Evolutionary conservation across 2,888 invertebrate species (phyloP), one percentile per base, ranked within the genome.

Genomic region (Tribolium freemani): DNA sequence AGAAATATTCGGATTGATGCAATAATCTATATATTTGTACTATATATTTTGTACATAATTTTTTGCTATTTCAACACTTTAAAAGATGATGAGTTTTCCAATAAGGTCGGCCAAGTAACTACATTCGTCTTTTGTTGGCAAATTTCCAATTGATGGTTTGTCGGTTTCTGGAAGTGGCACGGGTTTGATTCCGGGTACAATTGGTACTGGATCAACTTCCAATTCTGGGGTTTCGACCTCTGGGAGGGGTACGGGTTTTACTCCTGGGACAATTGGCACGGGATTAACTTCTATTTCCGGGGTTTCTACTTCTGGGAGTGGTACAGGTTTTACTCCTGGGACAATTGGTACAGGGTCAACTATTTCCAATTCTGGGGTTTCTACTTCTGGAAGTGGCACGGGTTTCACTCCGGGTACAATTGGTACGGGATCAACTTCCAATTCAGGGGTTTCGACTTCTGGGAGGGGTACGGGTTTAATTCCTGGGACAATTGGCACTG

Each of bases 191-290:
- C 53, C 53, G 20, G 53, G 63, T 10, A 31, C 8, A 13, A 63
- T 38, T 51, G 63, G 63, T 1, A 63, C 51, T 0, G 63, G 63
- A 4, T 63, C 1, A 3, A 63, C 51, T 63, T 63, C 63, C 9
- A 50, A 5, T 63, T 45, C 63, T 50, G 63, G 63, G 11, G 51
- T 51, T 63, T 63, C 51, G 10, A 63, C 48, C 44, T 63, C 63
- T 46, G 63, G 63, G 9, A 63, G 10, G 16, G 51, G 61, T n/a
- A 26, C 26, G 0, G 61, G 61, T 48, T 61, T 61, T n/a, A 61
- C 30, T 61, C 61, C 61, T 30, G 61, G 61, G 2, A 48, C 10
- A n/a, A 61, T 61, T 61, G 61, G 61, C 0, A 61, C 61, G 2
- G 61, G 61, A 1, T 58, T 10, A 4, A 58, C 58, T 58, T 58